Evolutionary conservation across 2,113 vertebrate species (phyloP), one percentile per base, ranked within the genome.

Genomic region (Catharus fuscescens): DNA sequence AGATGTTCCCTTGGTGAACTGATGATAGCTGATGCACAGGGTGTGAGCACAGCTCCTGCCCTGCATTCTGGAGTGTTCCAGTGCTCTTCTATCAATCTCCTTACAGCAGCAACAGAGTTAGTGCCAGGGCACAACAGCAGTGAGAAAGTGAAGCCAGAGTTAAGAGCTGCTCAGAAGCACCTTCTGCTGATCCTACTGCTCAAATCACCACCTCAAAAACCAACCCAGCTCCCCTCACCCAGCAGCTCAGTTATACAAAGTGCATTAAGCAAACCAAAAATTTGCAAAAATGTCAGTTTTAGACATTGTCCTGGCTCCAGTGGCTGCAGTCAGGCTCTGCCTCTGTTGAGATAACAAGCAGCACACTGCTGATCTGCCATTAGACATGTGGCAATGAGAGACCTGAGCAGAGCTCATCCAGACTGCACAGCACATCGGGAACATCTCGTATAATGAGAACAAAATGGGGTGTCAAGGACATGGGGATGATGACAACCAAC

Each of bases 271-370:
- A 81, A 74, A 40, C 21, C 14, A 36, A 67, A 56, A 66, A 8
- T 40, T 71, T 29, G 8, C 18, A 40, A 24, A 7, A 25, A 12
- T 56, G 29, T 42, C 20, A 32, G 62, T 17, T 52, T 52, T 24
- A 21, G 12, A 14, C 8, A 36, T 56, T 6, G 47, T 1, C 34
- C 28, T 47, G 60, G 8, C 61, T 60, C 36, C 40, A 60, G 44
- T 0, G 0, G 21, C 47, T 0, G 0, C 9, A 0, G 57, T 1
- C 36, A 82, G 57, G 54, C 59, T 73, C 74, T 50, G 79, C 23
- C 73, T 48, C 62, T 59, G 34, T 2, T 13, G 70, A 44, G 88
- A 48, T 53, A 85, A 85, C 78, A 80, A 85, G 85, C 79, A 88
- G 44, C 70, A 53, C 1, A 7, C 54, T 82, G 74, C 66, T 81